phyloP scores from a whole-genome alignment of 2,113 vertebrate genomes.

The Gorsachius goisagi region DNA sequence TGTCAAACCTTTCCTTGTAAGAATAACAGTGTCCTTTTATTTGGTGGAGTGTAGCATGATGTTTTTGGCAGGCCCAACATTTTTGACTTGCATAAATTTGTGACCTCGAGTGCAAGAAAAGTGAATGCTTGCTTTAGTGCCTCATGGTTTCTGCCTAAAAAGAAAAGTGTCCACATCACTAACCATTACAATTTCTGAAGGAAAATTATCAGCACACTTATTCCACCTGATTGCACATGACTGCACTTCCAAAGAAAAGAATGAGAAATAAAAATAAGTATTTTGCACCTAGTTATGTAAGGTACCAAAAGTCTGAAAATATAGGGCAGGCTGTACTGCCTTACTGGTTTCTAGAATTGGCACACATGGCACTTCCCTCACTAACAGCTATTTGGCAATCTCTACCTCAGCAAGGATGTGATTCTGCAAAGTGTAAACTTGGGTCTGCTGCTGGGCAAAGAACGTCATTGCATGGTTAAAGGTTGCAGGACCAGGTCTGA shows the following conservation, averaged over 20 bases:
- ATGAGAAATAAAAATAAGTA: conserved; percentile 10
- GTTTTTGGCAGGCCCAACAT: conserved; percentile 75
- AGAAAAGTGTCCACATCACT: conserved; percentile 17
- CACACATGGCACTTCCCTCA: conserved; percentile 8
- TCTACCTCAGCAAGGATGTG: background rate
- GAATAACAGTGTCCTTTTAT: conserved; percentile 83
- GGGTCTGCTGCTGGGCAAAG: conserved; percentile 8
- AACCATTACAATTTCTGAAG: conserved; percentile 36
- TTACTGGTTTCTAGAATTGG: conserved; percentile 9
- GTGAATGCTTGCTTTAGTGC: conserved; percentile 68
- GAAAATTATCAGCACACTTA: conserved; percentile 49
- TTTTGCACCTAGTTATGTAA: conserved; percentile 38
- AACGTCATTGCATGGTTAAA: background rate
- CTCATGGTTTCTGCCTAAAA: conserved; percentile 54
- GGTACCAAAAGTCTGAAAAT: background rate
- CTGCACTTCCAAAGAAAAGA: conserved; percentile 47
- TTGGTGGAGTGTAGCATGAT: conserved; percentile 75
- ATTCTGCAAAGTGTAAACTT: conserved; percentile 8
- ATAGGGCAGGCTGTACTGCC: conserved; percentile 6
- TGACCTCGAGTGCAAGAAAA: conserved; percentile 75
- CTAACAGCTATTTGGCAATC: conserved; percentile 14
- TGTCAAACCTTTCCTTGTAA: conserved; percentile 81
- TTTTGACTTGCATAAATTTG: conserved; percentile 80
- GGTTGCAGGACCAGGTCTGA: background rate
- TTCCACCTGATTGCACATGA: conserved; percentile 48